Percentiles rank a stretch among this genome's conserved stretches.
Conservation (phyloP, 2,888 invertebrate species). For the Lasiommata megera region DNA sequence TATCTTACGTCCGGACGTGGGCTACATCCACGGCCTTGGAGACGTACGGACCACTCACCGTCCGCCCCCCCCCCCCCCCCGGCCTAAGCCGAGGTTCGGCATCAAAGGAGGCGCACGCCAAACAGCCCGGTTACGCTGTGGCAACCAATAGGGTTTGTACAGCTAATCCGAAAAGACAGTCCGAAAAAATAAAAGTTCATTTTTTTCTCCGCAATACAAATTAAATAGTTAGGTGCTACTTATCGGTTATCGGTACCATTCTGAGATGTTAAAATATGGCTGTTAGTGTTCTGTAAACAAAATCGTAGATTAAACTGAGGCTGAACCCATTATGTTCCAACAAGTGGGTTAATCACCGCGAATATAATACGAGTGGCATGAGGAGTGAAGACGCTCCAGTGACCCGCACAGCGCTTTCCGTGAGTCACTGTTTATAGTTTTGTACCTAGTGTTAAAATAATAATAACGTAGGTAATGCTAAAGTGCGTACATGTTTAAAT, state of each 20-base stretch:
- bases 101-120: too few species aligned
- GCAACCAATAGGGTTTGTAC: too few species aligned
- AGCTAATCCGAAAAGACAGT: too few species aligned
- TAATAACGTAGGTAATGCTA: slow-evolving; percentile 11
- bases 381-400: slow-evolving; percentile 52
- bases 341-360: slow-evolving; percentile 66
- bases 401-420: slow-evolving; percentile 47
- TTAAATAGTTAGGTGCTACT: slow-evolving; percentile 11
- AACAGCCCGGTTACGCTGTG: too few species aligned
- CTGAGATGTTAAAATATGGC: slow-evolving; percentile 26
- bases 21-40: too few species aligned
- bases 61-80: too few species aligned
- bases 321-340: slow-evolving; percentile 45
- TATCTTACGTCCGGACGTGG: too few species aligned
- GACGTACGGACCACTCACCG: too few species aligned
- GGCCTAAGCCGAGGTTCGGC: too few species aligned
- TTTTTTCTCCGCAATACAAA: slow-evolving; percentile 4
- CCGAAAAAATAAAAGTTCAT: too few species aligned
- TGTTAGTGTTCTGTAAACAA: slow-evolving; percentile 54
- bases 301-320: slow-evolving; percentile 44
- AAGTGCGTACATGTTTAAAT: slow-evolving; percentile 12
- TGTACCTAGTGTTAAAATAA: slow-evolving; percentile 13
- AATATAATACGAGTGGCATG: slow-evolving; percentile 54
- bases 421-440: slow-evolving; percentile 46
- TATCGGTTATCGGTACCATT: slow-evolving; percentile 18